Evolutionary conservation across 2,113 vertebrate genomes (phyloP).

Genomic region (Trinectes maculatus): DNA sequence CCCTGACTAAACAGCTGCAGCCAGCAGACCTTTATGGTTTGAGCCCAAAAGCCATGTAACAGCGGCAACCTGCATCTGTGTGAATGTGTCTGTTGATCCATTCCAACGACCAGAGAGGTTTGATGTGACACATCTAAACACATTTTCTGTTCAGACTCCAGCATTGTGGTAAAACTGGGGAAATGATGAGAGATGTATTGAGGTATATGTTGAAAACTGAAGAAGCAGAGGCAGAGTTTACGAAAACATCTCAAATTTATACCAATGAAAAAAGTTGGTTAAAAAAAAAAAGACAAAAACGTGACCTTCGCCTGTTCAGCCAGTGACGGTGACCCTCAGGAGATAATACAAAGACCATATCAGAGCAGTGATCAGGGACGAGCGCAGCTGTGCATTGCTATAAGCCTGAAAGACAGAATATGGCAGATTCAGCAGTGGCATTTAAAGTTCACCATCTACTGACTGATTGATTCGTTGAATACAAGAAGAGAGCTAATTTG

Average conservation of each 20-base stretch:
- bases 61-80: neutral
- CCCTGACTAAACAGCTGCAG: neutral
- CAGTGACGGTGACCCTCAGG: conserved; percentile 2
- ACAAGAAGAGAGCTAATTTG: conserved; percentile 30
- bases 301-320: neutral
- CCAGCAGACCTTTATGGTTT: neutral
- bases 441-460: conserved; percentile 69
- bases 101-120: neutral
- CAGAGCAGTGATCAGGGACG: conserved; percentile 10
- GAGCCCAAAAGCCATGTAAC: neutral
- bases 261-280: neutral
- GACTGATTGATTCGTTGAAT: conserved; percentile 32
- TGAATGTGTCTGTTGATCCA: neutral
- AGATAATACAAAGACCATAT: conserved; percentile 40
- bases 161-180: neutral
- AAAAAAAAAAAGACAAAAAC: neutral
- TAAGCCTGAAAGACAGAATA: conserved; percentile 46
- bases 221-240: neutral
- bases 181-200: neutral
- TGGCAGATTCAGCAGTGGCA: conserved; percentile 57
- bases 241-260: neutral
- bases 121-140: neutral
- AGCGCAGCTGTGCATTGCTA: conserved; percentile 13
- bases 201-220: neutral
- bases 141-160: neutral